Evolutionary conservation across 2,797 vertebrate species (phyloP).

Genomic region (Dallia pectoralis): DNA sequence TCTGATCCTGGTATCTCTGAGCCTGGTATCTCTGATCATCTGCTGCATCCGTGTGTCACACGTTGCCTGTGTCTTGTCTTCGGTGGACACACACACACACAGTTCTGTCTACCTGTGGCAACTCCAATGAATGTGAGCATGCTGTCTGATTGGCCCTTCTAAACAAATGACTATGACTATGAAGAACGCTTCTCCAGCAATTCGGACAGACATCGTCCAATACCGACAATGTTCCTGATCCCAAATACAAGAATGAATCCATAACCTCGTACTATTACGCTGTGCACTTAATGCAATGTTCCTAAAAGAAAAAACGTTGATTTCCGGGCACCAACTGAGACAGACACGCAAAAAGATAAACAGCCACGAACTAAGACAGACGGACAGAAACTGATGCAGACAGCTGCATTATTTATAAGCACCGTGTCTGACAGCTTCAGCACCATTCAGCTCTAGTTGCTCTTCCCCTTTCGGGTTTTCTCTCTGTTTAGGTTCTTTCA

Average conservation of each 20-base stretch:
- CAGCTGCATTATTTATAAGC: slow-evolving; percentile 4
- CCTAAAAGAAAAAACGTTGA: too few relatives aligned
- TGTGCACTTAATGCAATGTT: neutral
- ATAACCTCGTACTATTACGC: neutral
- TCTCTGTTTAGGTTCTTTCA: slow-evolving; percentile 4
- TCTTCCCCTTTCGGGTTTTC: too few relatives aligned
- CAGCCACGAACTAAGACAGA: neutral
- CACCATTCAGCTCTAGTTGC: slow-evolving; percentile 18
- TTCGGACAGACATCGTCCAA: neutral
- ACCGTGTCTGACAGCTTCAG: slow-evolving; percentile 34
- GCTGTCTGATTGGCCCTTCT: too few relatives aligned
- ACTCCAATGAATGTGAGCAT: too few relatives aligned
- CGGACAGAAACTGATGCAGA: neutral
- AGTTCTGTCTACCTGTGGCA: too few relatives aligned
- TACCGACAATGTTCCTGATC: slow-evolving; percentile 2
- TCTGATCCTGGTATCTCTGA: too few relatives aligned
- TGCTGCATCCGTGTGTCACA: too few relatives aligned
- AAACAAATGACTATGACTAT: too few relatives aligned
- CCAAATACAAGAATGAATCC: neutral
- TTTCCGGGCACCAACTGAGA: slow-evolving; percentile 23
- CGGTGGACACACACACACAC: too few relatives aligned
- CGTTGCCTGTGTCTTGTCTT: too few relatives aligned
- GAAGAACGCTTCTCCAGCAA: too few relatives aligned
- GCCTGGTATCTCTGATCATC: too few relatives aligned
- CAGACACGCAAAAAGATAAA: slow-evolving; percentile 13